phyloP scores from a whole-genome alignment of 2,888 invertebrate species.

The Chloromyia formosa region DNA sequence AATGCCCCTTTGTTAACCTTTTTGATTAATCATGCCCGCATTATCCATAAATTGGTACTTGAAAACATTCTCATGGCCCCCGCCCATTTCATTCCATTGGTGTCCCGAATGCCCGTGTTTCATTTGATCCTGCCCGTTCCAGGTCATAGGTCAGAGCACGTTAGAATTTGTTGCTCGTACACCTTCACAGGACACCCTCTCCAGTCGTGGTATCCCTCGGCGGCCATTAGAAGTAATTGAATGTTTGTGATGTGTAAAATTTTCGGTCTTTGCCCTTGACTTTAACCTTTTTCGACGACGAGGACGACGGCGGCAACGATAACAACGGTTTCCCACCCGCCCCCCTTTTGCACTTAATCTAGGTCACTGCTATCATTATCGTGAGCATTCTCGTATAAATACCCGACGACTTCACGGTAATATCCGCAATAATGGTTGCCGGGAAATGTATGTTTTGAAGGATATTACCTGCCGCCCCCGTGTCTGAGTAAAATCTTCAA shows the following conservation, averaged over 20 bases:
- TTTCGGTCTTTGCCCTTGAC: constrained; percentile 38
- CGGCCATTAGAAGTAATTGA: constrained; percentile 48
- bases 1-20: constrained; percentile 33
- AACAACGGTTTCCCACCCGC: neutral
- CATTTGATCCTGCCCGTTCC: constrained; percentile 17
- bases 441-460: constrained; percentile 12
- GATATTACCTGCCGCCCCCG: constrained; percentile 7
- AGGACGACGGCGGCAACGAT: neutral
- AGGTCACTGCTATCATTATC: constrained; percentile 35
- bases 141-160: constrained; percentile 17
- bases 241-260: constrained; percentile 46
- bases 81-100: neutral
- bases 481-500: neutral
- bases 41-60: constrained; percentile 39
- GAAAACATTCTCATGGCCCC: constrained; percentile 7
- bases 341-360: constrained; percentile 29
- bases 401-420: constrained; percentile 24
- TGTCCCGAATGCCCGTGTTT: neutral
- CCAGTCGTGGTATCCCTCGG: constrained; percentile 43
- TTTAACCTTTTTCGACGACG: constrained; percentile 37
- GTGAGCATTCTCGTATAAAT: constrained; percentile 36
- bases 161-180: neutral
- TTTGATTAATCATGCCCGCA: constrained; percentile 40
- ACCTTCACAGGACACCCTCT: neutral
- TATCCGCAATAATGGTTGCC: constrained; percentile 13